phyloP scores from a whole-genome alignment of 2,797 vertebrate species.

The Myotis daubentonii region DNA sequence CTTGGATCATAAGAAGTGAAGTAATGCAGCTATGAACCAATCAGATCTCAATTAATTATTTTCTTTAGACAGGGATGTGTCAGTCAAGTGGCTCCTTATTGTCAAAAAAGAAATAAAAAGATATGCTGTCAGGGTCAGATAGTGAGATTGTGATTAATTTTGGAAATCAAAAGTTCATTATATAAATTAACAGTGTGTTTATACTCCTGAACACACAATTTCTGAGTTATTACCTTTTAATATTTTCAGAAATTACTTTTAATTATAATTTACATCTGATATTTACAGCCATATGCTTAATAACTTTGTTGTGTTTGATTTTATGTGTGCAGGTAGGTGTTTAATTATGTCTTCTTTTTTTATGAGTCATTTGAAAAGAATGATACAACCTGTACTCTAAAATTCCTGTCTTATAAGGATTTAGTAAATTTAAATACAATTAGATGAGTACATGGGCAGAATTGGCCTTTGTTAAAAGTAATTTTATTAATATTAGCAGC shows the following conservation, averaged over 20 bases:
- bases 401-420: neutral
- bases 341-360: neutral
- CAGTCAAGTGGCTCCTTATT: constrained; percentile 61
- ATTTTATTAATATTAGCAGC: neutral
- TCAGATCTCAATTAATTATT: constrained; percentile 55
- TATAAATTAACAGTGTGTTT: constrained; percentile 1
- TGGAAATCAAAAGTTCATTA: constrained; percentile 71
- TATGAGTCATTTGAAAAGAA: neutral
- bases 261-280: neutral
- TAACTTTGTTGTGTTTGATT: neutral
- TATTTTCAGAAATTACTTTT: neutral
- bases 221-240: neutral
- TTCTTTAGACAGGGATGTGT: constrained; percentile 61
- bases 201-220: neutral
- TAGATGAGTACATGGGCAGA: neutral
- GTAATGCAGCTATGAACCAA: constrained; percentile 56
- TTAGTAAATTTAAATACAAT: neutral
- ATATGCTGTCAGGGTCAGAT: neutral
- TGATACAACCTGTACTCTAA: neutral
- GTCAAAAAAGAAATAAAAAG: constrained; percentile 5
- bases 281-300: neutral
- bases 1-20: constrained; percentile 53
- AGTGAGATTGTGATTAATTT: constrained; percentile 69
- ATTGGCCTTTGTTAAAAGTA: neutral
- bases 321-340: neutral